phyloP scores from a whole-genome alignment of 1,140 invertebrate species.

The Chymomyza costata region DNA sequence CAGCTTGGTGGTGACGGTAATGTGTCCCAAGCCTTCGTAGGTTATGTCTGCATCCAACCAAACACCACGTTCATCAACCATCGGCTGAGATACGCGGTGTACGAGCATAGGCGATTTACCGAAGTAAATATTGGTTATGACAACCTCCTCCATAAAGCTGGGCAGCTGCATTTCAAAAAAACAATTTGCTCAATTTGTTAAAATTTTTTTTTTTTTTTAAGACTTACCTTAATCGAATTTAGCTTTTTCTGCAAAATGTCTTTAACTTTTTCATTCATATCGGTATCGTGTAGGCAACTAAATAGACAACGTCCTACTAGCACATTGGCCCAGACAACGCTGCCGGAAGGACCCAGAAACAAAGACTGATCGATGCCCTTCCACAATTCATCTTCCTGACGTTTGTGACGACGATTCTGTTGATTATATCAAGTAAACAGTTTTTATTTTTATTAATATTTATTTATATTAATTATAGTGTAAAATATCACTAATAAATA shows the following conservation, averaged over 20 bases:
- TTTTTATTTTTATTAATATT: not conserved
- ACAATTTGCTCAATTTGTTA: too few relatives aligned
- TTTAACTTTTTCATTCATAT: conserved; percentile 79
- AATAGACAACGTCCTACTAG: conserved; percentile 85
- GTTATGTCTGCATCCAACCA: conserved; percentile 95
- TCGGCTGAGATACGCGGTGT: conserved; percentile 83
- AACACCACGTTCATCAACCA: conserved; percentile 89
- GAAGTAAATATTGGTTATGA: conserved; percentile 85
- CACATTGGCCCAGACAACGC: conserved; percentile 84
- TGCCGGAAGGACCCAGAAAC: conserved; percentile 66
- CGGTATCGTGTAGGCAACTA: conserved; percentile 83
- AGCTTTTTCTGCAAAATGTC: conserved; percentile 91
- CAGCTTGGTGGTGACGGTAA: conserved; percentile 96
- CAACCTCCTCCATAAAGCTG: conserved; percentile 90
- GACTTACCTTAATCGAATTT: conserved; percentile 83
- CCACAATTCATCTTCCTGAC: conserved; percentile 71
- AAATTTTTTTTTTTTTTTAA: too few relatives aligned
- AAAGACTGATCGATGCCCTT: conserved; percentile 72
- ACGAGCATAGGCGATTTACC: conserved; percentile 87
- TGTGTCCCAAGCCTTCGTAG: conserved; percentile 90
- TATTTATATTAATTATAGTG: not conserved
- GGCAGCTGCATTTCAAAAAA: conserved; percentile 79
- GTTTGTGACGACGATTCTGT: conserved; percentile 57
- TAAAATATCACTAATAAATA: conserved; percentile 7
- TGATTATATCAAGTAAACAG: conserved; percentile 1